Evolutionary conservation across 2,113 vertebrate species (phyloP).

Genomic region (Vidua chalybeata): DNA sequence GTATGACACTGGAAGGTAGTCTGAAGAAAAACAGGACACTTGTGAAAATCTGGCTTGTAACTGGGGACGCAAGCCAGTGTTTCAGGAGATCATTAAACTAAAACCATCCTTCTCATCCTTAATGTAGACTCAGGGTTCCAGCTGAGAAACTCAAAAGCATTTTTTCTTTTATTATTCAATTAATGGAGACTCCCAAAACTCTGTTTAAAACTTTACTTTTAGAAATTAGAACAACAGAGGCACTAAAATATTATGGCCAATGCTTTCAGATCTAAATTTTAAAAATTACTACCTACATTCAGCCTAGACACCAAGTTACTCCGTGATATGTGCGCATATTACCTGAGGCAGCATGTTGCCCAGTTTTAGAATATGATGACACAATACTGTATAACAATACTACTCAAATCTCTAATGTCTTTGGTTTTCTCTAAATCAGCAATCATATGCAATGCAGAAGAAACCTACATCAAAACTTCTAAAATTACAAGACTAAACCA

Average conservation of each 20-base stretch:
- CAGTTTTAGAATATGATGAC: not conserved
- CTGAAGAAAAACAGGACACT: not conserved
- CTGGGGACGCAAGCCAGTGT: not conserved
- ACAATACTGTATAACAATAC: not conserved
- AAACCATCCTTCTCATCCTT: not conserved
- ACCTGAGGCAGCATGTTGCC: not conserved
- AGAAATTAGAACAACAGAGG: not conserved
- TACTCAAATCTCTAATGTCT: not conserved
- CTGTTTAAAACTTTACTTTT: not conserved
- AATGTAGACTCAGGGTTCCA: not conserved
- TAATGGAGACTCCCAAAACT: not conserved
- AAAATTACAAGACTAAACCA: not conserved
- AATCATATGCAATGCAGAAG: not conserved
- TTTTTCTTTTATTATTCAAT: not conserved
- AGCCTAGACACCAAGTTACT: not conserved
- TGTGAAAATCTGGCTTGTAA: not conserved
- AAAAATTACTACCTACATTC: not conserved
- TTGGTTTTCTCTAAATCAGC: not conserved
- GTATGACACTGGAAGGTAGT: not conserved
- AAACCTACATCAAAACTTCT: not conserved
- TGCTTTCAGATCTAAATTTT: not conserved
- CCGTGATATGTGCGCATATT: fast-evolving
- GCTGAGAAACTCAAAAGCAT: not conserved
- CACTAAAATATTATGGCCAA: not conserved
- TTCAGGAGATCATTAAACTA: not conserved